phyloP scores from a whole-genome alignment of 2,888 invertebrate species.

The Sericinus montela region DNA sequence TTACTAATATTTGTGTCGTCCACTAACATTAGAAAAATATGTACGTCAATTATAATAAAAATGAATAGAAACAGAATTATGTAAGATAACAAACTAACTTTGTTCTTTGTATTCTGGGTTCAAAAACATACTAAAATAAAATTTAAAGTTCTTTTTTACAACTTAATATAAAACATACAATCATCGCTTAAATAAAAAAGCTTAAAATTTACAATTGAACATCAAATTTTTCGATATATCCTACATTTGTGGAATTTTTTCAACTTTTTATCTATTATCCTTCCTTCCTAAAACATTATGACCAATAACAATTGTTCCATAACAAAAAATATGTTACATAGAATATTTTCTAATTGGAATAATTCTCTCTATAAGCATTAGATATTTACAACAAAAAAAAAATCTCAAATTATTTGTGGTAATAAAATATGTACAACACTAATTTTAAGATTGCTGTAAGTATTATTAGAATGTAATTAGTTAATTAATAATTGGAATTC shows the following conservation, averaged over 20 bases:
- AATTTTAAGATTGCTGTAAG: slow-evolving; percentile 75
- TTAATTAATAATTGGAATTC: slow-evolving; percentile 72
- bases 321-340: slow-evolving; percentile 33
- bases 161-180: slow-evolving; percentile 1
- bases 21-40: slow-evolving; percentile 22
- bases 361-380: slow-evolving; percentile 74
- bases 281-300: slow-evolving; percentile 45
- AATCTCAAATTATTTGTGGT: slow-evolving; percentile 78
- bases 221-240: slow-evolving; percentile 5
- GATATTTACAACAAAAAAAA: slow-evolving; percentile 67
- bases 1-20: slow-evolving; percentile 20
- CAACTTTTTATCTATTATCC: slow-evolving; percentile 24
- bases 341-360: slow-evolving; percentile 61
- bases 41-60: slow-evolving; percentile 27
- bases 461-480: slow-evolving; percentile 78
- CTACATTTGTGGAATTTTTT: not conserved
- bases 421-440: slow-evolving; percentile 75
- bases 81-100: not conserved
- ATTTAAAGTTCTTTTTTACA: not conserved
- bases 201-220: slow-evolving; percentile 8
- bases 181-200: slow-evolving; percentile 9
- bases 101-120: slow-evolving; percentile 1
- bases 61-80: slow-evolving; percentile 8
- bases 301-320: slow-evolving; percentile 50
- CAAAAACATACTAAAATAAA: slow-evolving; percentile 3